Evolutionary conservation across 2,888 invertebrate genomes (phyloP).

Genomic region (Meganola albula): DNA sequence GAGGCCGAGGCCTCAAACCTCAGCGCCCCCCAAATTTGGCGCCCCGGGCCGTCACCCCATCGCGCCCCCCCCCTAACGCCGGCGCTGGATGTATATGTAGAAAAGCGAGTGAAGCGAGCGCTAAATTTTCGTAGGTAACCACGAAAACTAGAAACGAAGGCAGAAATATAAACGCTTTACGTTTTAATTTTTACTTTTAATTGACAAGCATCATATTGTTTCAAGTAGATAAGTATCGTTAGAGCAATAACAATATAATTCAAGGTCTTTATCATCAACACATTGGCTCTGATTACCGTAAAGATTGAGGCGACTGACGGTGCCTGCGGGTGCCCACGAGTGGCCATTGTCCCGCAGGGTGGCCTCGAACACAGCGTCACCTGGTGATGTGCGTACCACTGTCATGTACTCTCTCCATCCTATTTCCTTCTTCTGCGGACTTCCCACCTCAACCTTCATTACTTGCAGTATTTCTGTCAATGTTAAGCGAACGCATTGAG

Average conservation of each 20-base stretch:
- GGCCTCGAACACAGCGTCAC: constrained; percentile 86
- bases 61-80: too few species aligned
- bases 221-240: too few species aligned
- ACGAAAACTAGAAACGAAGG: too few species aligned
- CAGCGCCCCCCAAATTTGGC: too few species aligned
- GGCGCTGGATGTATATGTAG: too few species aligned
- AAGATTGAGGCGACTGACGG: constrained; percentile 85
- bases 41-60: too few species aligned
- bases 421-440: constrained; percentile 44
- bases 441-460: constrained; percentile 72
- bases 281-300: constrained; percentile 88
- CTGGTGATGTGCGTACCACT: constrained; percentile 80
- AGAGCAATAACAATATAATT: constrained; percentile 89
- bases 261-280: constrained; percentile 83
- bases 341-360: constrained; percentile 70
- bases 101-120: too few species aligned
- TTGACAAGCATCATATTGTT: too few species aligned
- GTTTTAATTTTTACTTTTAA: too few species aligned
- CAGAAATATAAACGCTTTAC: too few species aligned
- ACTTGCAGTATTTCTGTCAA: constrained; percentile 81
- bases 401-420: constrained; percentile 80
- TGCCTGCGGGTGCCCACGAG: constrained; percentile 78
- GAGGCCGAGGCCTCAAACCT: too few species aligned
- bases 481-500: constrained; percentile 81
- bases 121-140: too few species aligned